phyloP scores from a whole-genome alignment of 2,888 invertebrate species.

The Mimumesa dahlbomi region DNA sequence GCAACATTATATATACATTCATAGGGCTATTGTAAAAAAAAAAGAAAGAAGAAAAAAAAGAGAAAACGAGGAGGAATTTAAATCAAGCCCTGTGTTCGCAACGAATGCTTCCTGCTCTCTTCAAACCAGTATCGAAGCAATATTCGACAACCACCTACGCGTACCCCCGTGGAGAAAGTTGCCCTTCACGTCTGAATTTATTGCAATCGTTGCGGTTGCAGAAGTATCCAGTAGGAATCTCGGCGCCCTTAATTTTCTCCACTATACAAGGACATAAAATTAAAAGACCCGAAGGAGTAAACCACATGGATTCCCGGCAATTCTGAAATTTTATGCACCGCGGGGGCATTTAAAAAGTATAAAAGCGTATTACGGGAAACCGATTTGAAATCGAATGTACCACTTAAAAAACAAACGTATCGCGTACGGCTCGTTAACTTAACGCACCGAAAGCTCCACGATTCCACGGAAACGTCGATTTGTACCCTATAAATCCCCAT shows the following conservation, averaged over 20 bases:
- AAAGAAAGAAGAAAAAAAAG: too few relatives aligned
- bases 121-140: slow-evolving; percentile 65
- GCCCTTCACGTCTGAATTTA: slow-evolving; percentile 68
- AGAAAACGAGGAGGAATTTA: too few relatives aligned
- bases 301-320: slow-evolving; percentile 35
- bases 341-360: neutral
- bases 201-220: slow-evolving; percentile 61
- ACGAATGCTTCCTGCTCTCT: slow-evolving; percentile 62
- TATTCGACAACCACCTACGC: slow-evolving; percentile 70
- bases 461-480: too few relatives aligned
- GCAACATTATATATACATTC: neutral
- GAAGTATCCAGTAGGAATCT: slow-evolving; percentile 60
- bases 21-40: slow-evolving; percentile 52
- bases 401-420: too few relatives aligned
- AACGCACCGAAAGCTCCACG: too few relatives aligned
- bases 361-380: slow-evolving; percentile 4
- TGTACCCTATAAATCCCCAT: too few relatives aligned
- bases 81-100: slow-evolving; percentile 52
- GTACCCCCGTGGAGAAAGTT: slow-evolving; percentile 72
- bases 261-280: slow-evolving; percentile 53
- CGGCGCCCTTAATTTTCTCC: slow-evolving; percentile 62
- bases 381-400: too few relatives aligned
- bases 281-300: slow-evolving; percentile 52
- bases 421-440: too few relatives aligned
- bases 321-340: slow-evolving; percentile 30